Evolutionary conservation across 1,140 invertebrate species (phyloP).

Genomic region (Coenobita brevimanus): DNA sequence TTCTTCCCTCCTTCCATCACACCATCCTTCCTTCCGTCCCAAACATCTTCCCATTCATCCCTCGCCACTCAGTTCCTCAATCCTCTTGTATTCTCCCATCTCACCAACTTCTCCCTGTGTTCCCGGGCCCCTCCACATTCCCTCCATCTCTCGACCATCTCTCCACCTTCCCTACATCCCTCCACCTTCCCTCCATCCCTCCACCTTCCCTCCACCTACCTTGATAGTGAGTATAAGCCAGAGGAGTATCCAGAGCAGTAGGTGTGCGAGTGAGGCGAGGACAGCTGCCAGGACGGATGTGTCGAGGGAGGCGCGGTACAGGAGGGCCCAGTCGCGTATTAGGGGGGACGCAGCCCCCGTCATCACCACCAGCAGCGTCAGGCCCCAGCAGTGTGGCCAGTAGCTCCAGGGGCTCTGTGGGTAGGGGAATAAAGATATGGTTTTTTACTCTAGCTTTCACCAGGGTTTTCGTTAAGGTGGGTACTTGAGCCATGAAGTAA

Average conservation of each 20-base stretch:
- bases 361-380: slow-evolving; percentile 83
- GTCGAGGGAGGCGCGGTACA: slow-evolving; percentile 84
- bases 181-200: too few species aligned
- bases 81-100: too few species aligned
- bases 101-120: too few species aligned
- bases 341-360: slow-evolving; percentile 84
- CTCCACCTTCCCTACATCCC: too few species aligned
- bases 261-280: slow-evolving; percentile 79
- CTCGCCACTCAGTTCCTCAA: too few species aligned
- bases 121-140: background rate
- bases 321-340: slow-evolving; percentile 84
- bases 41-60: too few species aligned
- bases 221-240: slow-evolving; percentile 88
- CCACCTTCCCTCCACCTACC: slow-evolving; percentile 66
- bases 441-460: too few species aligned
- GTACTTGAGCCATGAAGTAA: too few species aligned
- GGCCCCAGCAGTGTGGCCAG: slow-evolving; percentile 85
- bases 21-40: too few species aligned
- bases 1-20: too few species aligned
- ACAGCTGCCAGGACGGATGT: slow-evolving; percentile 81
- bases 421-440: too few species aligned
- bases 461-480: too few species aligned
- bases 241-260: slow-evolving; percentile 83
- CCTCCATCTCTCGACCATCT: background rate
- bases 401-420: slow-evolving; percentile 79